phyloP scores from a whole-genome alignment of 2,113 vertebrate species.

The Regulus satrapa region DNA sequence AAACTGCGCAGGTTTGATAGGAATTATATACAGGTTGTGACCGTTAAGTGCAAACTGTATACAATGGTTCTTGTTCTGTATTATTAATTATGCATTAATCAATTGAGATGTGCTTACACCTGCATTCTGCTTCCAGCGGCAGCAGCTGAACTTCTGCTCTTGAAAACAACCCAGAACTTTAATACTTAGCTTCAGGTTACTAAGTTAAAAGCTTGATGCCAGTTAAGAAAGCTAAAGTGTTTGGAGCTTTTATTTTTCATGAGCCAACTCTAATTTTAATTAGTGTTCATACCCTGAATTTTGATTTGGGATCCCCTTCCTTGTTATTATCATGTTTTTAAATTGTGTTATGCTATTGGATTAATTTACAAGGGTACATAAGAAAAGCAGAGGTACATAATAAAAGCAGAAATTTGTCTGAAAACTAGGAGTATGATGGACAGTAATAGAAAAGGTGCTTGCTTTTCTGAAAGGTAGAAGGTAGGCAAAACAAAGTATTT shows the following conservation, averaged over 20 bases:
- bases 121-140: background rate
- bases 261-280: background rate
- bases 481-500: background rate
- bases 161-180: background rate
- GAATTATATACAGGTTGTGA: background rate
- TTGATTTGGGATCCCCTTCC: background rate
- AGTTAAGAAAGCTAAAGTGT: background rate
- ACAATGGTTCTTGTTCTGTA: background rate
- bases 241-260: background rate
- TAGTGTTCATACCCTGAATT: background rate
- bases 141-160: background rate
- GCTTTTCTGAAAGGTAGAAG: background rate
- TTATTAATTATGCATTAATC: slow-evolving; percentile 29
- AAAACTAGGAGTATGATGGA: background rate
- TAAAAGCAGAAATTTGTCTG: background rate
- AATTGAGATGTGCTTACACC: background rate
- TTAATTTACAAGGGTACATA: background rate
- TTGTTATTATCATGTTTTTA: background rate
- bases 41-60: background rate
- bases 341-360: background rate
- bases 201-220: background rate
- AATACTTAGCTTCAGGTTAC: background rate
- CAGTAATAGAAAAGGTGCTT: background rate
- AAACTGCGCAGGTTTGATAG: background rate
- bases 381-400: too few relatives aligned